A percentile compares a stretch with the other conserved stretches of the same genome.
Evolutionary conservation across 2,797 vertebrate genomes (phyloP).

Genomic region (Crax fasciolata): DNA sequence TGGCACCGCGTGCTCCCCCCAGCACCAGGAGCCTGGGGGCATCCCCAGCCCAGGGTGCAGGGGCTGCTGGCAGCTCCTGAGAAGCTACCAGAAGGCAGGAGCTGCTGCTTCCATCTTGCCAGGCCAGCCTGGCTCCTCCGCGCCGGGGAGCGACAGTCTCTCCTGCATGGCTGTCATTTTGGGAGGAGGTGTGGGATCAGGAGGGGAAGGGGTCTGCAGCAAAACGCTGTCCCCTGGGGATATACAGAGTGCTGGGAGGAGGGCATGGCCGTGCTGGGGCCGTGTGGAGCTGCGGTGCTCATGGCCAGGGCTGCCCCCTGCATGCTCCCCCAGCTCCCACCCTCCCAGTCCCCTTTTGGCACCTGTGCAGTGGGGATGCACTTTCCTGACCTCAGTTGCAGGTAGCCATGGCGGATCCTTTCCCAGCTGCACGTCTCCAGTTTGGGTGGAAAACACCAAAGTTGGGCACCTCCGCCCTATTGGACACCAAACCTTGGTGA

Average conservation of each 20-base stretch:
- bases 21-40: not conserved
- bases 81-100: slow-evolving; percentile 57
- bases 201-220: not conserved
- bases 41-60: not conserved
- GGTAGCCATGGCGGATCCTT: not conserved
- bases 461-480: not conserved
- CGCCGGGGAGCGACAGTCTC: accelerated
- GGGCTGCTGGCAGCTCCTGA: not conserved
- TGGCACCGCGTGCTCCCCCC: too few relatives aligned
- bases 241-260: too few relatives aligned
- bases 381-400: not conserved
- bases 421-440: not conserved
- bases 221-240: not conserved
- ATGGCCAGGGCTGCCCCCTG: not conserved
- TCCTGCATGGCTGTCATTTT: accelerated
- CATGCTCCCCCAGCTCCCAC: not conserved
- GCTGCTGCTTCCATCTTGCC: slow-evolving; percentile 36
- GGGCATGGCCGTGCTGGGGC: not conserved
- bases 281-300: accelerated
- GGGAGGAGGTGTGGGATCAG: not conserved
- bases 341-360: not conserved
- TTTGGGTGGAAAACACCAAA: not conserved
- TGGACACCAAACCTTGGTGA: not conserved
- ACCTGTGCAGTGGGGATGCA: not conserved
- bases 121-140: not conserved